Base-by-base conservation (phyloP, 2,888 invertebrate genomes). In the Tiphia femorata region DNA sequence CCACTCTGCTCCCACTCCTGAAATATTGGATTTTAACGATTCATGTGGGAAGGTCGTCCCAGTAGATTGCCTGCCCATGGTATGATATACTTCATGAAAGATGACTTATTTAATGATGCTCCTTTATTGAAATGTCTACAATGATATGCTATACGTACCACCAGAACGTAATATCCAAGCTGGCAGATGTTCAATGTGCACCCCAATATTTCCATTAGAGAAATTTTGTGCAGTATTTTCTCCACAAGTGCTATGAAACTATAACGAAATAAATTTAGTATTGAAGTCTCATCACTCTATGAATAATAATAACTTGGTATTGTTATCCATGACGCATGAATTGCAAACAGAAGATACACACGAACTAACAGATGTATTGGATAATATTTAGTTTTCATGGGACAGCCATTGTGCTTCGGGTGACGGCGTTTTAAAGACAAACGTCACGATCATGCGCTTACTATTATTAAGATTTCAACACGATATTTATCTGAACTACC, bases 151-250 rank as follows among this genome's bases (percentile, higher is more conserved):
- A 42, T 37, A 12, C 57, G 17, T 74, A 79, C 80, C 75, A 64
- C 67, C 21, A 81, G 73, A 46, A 73, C 66, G 48, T 77, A 79
- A 64, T 78, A 81, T 51, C 77, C 80, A 4, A 81, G 65, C 10
- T 79, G 71, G 50, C 81, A 81, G 19, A 80, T 75, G 35, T 72
- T 70, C 51, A 80, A 41, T 0, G 76, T 80, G 37, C 78, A 79
- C 2, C 80, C 78, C 3, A 78, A 37, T 21, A 79, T 69, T 65
- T 80, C 79, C 1, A 79, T 64, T 10, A 80, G 65, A 21, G 78
- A 75, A 47, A 79, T 66, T 50, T 70, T 67, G 29, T 69, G 72
- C 16, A 80, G 44, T 19, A 75, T 52, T 8, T 56, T 43, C 37
- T 77, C 75, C 14, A 73, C 70, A 1, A 64, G 62, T 0, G 59